Base-by-base conservation (phyloP, 2,888 invertebrate species). In the Stratiomys singularior region DNA sequence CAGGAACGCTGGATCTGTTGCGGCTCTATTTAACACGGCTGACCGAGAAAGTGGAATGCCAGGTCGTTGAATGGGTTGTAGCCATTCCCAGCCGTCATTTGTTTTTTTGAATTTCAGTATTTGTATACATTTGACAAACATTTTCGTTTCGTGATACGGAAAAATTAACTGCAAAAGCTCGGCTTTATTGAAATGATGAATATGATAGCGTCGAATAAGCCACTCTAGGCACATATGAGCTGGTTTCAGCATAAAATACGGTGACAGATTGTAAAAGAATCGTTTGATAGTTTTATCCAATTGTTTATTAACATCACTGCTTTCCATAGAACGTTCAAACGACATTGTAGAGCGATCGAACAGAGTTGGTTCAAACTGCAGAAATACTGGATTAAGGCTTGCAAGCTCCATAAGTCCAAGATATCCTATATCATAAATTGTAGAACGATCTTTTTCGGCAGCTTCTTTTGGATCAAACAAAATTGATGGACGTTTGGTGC, bases 141-240 rank as follows among this genome's bases (percentile, higher is more conserved):
- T 93, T 81, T 94, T 93, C 0, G 96, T 96, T 83, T 97, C 96
- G 86, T 98, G 97, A 85, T 97, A 98, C 0, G 99, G 98, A 76
- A 99, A 86, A 77, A 96, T 93, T 9, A 96, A 88, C 79, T 92
- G 89, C 82, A 99, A 88, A 56, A 98, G 89, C 0, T 92, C 92
- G 83, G 95, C 92, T 77, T 92, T 91, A 84, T 98, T 98, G 86
- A 94, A 98, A 76, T 94, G 90, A 83, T 99, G 94, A 79, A 99
- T 93, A 81, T 93, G 92, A 85, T 93, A 98, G 81, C 97, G 91
- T 83, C 95, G 91, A 64, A 99, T 92, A 1, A 99, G 89, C 98
- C 98, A 99, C 89, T 99, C 99, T 66, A 99, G 86, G 1, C 96
- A 93, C 88, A 97, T 96, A 81, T 97, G 96, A 0, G 90, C 86